Evolutionary conservation across 1,140 invertebrate species (phyloP).

Genomic region (Zophobas atratus): DNA sequence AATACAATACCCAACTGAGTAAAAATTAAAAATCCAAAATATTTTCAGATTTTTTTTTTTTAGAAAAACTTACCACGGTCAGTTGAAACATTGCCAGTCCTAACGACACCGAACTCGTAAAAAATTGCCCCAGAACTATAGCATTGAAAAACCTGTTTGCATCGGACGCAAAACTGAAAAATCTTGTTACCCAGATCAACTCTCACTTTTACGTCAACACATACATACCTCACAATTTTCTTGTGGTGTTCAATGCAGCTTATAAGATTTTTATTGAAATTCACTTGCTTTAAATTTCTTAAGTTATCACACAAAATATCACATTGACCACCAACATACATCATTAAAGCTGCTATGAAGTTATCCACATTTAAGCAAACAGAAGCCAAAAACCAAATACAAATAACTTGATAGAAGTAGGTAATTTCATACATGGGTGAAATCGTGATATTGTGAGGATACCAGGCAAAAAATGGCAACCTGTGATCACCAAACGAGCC

Average conservation of each 20-base stretch:
- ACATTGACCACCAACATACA: background rate
- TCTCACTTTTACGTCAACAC: too few relatives aligned
- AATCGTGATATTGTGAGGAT: background rate
- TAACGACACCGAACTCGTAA: background rate
- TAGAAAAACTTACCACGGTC: background rate
- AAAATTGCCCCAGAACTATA: background rate
- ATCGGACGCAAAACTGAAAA: background rate
- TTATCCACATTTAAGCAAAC: background rate
- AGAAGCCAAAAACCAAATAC: background rate
- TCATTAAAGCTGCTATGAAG: background rate
- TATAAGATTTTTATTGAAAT: background rate
- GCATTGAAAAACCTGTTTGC: background rate
- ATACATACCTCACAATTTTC: background rate
- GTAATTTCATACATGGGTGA: background rate
- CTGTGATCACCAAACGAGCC: background rate
- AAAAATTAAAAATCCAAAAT: too few relatives aligned
- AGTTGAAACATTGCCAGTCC: background rate
- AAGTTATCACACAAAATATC: background rate
- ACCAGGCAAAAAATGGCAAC: slow-evolving; percentile 9
- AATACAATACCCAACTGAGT: too few relatives aligned
- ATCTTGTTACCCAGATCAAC: background rate
- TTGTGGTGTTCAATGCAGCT: background rate
- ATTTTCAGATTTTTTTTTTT: too few relatives aligned
- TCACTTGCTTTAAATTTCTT: background rate
- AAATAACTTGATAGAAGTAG: slow-evolving; percentile 5